These are phyloP conservation scores for Hormiphora californensis DNA, from an alignment of 37 sponge, comb jelly and placozoan genomes.

Conservation along the genomic window DNA sequence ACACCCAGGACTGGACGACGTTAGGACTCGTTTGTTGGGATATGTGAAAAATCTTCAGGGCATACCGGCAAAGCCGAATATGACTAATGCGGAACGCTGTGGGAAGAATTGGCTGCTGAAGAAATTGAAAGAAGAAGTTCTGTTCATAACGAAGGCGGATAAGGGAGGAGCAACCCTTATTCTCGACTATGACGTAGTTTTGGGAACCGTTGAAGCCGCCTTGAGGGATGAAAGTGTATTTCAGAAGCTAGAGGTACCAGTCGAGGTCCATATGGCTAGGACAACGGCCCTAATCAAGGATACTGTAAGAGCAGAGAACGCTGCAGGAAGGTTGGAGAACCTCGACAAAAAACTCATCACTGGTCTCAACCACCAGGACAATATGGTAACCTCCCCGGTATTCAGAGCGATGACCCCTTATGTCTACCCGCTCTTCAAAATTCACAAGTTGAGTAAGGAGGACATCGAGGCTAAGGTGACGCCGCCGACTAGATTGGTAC, in stretches of 20 bases:
- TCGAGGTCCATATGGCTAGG: background rate
- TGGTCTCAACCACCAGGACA: background rate
- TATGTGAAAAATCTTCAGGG: background rate
- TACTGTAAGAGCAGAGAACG: background rate
- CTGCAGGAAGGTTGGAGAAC: background rate
- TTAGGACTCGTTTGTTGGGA: background rate
- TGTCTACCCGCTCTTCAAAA: background rate
- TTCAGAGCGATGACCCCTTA: background rate
- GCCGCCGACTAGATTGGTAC: background rate
- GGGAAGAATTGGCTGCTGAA: background rate
- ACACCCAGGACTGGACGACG: background rate
- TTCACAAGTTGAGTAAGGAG: background rate
- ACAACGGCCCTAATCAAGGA: background rate
- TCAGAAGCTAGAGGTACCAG: background rate
- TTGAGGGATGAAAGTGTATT: background rate
- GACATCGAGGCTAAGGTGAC: background rate
- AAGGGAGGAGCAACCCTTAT: slow-evolving; percentile 16
- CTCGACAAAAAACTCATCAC: background rate
- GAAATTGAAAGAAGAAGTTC: background rate
- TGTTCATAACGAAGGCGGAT: slow-evolving; percentile 8
- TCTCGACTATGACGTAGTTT: background rate
- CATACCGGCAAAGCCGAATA: background rate
- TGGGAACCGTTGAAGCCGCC: background rate
- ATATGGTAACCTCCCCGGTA: background rate
- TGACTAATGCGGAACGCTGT: background rate